These are phyloP conservation scores for Melangyna quadrimaculata DNA, from an alignment of 2,888 invertebrate genomes.

Conservation along the genomic window DNA sequence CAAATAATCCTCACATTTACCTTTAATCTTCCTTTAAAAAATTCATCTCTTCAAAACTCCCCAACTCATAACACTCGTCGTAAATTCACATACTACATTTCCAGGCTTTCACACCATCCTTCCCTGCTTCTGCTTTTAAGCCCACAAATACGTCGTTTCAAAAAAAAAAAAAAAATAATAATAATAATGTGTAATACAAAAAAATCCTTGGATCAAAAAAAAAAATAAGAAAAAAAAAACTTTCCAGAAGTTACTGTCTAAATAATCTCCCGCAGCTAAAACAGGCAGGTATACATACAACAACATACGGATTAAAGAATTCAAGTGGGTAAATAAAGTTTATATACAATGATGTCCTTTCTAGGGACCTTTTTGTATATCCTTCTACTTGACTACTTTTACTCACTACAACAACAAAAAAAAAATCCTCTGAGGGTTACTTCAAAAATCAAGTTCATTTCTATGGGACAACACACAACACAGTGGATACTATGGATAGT, in stretches of 20 bases:
- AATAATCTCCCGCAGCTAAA: conserved; percentile 71
- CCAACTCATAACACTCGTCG: not conserved
- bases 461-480: conserved; percentile 35
- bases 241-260: conserved; percentile 64
- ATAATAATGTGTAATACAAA: not conserved
- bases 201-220: not conserved
- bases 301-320: conserved; percentile 69
- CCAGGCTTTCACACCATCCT: not conserved
- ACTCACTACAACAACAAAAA: conserved; percentile 7
- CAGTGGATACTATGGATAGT: conserved; percentile 24
- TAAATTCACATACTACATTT: conserved; percentile 4
- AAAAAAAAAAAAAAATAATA: conserved; percentile 4
- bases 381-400: conserved; percentile 59
- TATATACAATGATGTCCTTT: conserved; percentile 69
- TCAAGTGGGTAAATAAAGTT: conserved; percentile 72
- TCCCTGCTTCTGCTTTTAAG: conserved; percentile 20
- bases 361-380: conserved; percentile 63
- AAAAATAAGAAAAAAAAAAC: conserved; percentile 23
- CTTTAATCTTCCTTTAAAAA: not conserved
- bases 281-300: conserved; percentile 66
- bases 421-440: conserved; percentile 66
- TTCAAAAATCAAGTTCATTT: conserved; percentile 71
- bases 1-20: not conserved
- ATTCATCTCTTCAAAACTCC: not conserved
- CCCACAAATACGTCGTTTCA: conserved; percentile 22